Conservation (phyloP, 2,888 invertebrate genomes). For the Drosophila eohydei region DNA sequence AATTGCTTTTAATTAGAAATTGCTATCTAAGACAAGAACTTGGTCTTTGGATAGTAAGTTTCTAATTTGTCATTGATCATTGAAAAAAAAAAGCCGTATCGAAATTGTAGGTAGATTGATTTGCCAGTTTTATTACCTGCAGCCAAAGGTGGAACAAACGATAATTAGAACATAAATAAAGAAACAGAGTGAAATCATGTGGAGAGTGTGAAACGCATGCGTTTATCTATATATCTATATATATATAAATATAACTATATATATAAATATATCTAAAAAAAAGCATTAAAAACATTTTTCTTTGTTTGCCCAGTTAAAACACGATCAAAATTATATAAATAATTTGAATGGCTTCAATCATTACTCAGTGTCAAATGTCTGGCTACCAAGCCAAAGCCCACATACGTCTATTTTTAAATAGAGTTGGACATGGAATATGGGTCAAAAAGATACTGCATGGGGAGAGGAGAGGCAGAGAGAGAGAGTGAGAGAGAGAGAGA, state of each 20-base stretch:
- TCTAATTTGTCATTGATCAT: no score
- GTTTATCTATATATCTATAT: neutral
- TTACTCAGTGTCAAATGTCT: slow-evolving; percentile 12
- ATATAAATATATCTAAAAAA: no score
- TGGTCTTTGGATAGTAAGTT: no score
- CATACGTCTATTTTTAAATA: slow-evolving; percentile 32
- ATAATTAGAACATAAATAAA: no score
- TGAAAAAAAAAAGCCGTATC: no score
- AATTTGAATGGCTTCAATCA: neutral
- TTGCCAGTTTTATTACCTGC: neutral
- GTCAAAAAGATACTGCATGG: slow-evolving; percentile 35
- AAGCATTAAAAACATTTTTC: no score
- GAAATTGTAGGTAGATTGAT: neutral
- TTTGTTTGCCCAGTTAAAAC: neutral
- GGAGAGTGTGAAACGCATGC: neutral
- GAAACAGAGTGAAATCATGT: neutral
- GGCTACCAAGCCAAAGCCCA: slow-evolving; percentile 17
- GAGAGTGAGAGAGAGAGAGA: no score
- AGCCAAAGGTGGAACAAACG: no score
- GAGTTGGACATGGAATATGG: slow-evolving; percentile 32
- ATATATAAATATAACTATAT: no score
- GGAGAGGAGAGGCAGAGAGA: neutral
- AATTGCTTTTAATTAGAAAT: neutral
- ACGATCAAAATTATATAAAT: neutral
- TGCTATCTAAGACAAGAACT: neutral